Conservation (phyloP, 1,140 invertebrate genomes). For the Drosophila santomea region DNA sequence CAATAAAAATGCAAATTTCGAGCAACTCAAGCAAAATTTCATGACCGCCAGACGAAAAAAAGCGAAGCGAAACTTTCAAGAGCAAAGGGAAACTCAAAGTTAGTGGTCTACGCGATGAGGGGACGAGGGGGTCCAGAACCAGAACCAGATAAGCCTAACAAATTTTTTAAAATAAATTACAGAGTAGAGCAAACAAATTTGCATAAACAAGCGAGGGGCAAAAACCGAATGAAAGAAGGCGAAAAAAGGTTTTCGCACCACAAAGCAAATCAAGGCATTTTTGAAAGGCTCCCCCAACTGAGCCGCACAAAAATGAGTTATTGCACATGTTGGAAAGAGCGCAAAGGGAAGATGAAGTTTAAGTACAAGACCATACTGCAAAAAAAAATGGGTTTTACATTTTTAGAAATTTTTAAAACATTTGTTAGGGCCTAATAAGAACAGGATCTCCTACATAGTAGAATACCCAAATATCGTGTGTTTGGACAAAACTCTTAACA, state of each 20-base stretch:
- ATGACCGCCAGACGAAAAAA: constrained; percentile 54
- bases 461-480: no score
- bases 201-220: constrained; percentile 64
- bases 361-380: constrained; percentile 11
- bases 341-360: constrained; percentile 2
- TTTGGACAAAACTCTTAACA: no score
- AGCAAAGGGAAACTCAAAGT: constrained; percentile 36
- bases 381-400: accelerated
- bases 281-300: constrained; percentile 46
- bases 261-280: constrained; percentile 81
- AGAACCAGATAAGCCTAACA: constrained; percentile 77
- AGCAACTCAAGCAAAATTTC: constrained; percentile 61
- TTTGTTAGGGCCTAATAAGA: no score
- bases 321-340: constrained; percentile 63
- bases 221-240: constrained; percentile 30
- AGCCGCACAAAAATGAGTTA: constrained; percentile 72
- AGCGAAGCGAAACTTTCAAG: constrained; percentile 34
- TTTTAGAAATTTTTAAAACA: background rate
- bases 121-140: constrained; percentile 24
- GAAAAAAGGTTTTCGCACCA: constrained; percentile 67
- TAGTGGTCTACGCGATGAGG: constrained; percentile 2
- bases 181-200: constrained; percentile 82
- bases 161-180: constrained; percentile 83
- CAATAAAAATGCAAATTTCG: constrained; percentile 74
- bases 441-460: no score